Evolutionary conservation across 2,113 vertebrate species (phyloP).

Genomic region (Pseudolaguvia tuberculata): DNA sequence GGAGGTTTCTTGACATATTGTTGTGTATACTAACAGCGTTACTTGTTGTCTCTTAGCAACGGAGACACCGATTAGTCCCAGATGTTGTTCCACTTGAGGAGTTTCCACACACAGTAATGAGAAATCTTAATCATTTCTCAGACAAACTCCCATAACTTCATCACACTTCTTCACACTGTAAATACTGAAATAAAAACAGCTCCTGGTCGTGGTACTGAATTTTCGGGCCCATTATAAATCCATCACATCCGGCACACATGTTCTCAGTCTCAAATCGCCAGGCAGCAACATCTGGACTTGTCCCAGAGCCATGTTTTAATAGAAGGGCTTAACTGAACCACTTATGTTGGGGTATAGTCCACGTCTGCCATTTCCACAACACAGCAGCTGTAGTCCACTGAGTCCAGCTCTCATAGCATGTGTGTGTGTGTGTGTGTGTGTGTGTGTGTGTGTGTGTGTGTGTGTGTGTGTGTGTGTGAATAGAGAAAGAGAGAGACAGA

Average conservation of each 20-base stretch:
- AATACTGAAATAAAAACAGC: neutral
- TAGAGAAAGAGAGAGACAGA: slow-evolving; percentile 26
- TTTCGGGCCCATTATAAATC: slow-evolving; percentile 13
- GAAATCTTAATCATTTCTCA: neutral
- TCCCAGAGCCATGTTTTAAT: slow-evolving; percentile 28
- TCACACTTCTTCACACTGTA: neutral
- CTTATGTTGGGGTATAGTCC: slow-evolving; percentile 29
- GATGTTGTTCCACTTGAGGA: neutral
- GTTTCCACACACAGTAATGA: too few relatives aligned
- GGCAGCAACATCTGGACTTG: slow-evolving; percentile 19
- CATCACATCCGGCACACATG: slow-evolving; percentile 17
- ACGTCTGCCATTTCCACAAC: slow-evolving; percentile 36
- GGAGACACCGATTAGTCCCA: neutral
- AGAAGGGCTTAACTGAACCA: slow-evolving; percentile 37
- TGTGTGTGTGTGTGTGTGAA: slow-evolving; percentile 10
- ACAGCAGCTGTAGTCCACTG: slow-evolving; percentile 33
- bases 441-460: slow-evolving; percentile 2
- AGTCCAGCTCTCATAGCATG: slow-evolving; percentile 18
- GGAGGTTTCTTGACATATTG: too few relatives aligned
- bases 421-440: neutral
- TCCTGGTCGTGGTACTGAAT: neutral
- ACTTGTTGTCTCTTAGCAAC: neutral
- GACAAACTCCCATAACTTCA: neutral
- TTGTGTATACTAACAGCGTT: neutral
- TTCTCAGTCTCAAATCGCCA: neutral